phyloP scores from a whole-genome alignment of 1,140 invertebrate genomes.

The Drosophila prosaltans region DNA sequence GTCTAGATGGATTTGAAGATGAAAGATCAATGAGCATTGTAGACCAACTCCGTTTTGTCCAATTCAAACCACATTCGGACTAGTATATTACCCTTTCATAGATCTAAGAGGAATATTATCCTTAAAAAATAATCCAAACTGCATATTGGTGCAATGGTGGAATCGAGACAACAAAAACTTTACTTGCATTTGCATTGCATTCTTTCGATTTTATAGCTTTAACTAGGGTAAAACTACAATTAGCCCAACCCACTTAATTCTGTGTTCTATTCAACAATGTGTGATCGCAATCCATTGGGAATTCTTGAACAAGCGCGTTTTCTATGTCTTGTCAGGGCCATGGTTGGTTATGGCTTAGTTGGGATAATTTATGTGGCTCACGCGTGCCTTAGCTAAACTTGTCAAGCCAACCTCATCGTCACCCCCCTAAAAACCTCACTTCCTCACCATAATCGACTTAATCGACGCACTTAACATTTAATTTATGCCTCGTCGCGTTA shows the following conservation, averaged over 20 bases:
- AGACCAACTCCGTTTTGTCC: no score
- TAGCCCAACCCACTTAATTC: neutral
- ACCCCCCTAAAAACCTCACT: no score
- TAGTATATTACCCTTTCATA: neutral
- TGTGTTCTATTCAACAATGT: neutral
- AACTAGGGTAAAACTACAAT: neutral
- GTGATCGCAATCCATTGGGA: constrained; percentile 14
- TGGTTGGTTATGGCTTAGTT: constrained; percentile 29
- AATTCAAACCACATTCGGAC: neutral
- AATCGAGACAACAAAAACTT: no score
- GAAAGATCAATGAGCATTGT: no score
- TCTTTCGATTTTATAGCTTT: neutral
- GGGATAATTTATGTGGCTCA: constrained; percentile 64
- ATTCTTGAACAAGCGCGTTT: constrained; percentile 10
- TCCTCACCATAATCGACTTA: constrained; percentile 52
- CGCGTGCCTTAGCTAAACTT: constrained; percentile 42
- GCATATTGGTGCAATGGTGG: no score
- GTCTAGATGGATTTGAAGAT: no score
- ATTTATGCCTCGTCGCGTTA: constrained; percentile 56
- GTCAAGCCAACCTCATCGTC: constrained; percentile 12
- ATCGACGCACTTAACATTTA: constrained; percentile 77
- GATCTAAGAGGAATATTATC: no score
- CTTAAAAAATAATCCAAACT: no score
- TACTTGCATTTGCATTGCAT: neutral
- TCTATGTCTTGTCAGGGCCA: constrained; percentile 24